phyloP scores from a whole-genome alignment of 2,888 invertebrate genomes.

The Drosophila parthenogenetica region DNA sequence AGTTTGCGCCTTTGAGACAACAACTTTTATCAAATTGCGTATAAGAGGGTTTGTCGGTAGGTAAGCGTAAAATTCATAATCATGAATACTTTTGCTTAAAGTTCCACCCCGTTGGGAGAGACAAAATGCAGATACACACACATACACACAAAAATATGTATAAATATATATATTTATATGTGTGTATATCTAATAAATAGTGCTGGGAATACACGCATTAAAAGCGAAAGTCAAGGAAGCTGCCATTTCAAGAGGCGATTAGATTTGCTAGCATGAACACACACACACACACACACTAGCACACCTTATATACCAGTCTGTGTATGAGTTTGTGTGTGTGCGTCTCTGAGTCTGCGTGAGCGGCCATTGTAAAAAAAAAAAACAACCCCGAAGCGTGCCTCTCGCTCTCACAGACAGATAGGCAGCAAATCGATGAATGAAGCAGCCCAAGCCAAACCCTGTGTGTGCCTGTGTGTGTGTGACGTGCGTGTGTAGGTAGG shows the following conservation, averaged over 20 bases:
- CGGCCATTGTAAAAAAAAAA: slow-evolving; percentile 69
- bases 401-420: slow-evolving; percentile 72
- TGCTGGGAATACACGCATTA: slow-evolving; percentile 51
- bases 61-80: slow-evolving; percentile 85
- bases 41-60: slow-evolving; percentile 81
- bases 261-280: slow-evolving; percentile 53
- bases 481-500: slow-evolving; percentile 43
- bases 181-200: slow-evolving; percentile 50
- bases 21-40: slow-evolving; percentile 73
- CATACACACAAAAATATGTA: slow-evolving; percentile 10
- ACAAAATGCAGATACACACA: slow-evolving; percentile 20
- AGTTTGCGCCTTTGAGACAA: slow-evolving; percentile 70
- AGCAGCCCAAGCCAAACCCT: slow-evolving; percentile 46
- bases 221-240: slow-evolving; percentile 79
- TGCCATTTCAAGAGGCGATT: slow-evolving; percentile 63
- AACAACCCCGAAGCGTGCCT: slow-evolving; percentile 67
- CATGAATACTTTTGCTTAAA: slow-evolving; percentile 76
- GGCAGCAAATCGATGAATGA: slow-evolving; percentile 78
- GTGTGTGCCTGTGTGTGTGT: slow-evolving; percentile 20
- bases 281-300: slow-evolving; percentile 32
- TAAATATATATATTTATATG: slow-evolving; percentile 16
- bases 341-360: slow-evolving; percentile 57
- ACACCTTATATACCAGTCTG: slow-evolving; percentile 64
- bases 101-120: slow-evolving; percentile 65
- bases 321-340: slow-evolving; percentile 24